These are phyloP conservation scores for Hipposideros armiger DNA, from an alignment of 2,113 vertebrate genomes.

Conservation along the genomic window DNA sequence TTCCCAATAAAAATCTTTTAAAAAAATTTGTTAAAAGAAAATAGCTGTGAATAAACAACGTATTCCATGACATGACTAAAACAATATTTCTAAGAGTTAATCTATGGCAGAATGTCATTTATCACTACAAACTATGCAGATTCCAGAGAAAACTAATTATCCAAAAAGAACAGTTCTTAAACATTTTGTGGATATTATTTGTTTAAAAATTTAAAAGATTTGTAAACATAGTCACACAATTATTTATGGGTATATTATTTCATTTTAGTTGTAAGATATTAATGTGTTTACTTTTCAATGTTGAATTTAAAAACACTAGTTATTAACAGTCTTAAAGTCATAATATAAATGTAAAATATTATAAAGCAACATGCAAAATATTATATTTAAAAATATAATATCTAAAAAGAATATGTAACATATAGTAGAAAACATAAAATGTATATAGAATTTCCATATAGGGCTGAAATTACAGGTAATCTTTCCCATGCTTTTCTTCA, in stretches of 20 bases:
- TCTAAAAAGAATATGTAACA: background rate
- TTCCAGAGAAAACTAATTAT: background rate
- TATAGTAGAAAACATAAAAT: background rate
- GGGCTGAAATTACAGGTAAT: constrained; percentile 8
- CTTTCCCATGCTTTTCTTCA: background rate
- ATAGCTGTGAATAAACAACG: background rate
- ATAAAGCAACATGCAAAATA: background rate
- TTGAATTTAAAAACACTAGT: background rate
- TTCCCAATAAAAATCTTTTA: too few species aligned
- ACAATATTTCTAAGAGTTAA: background rate
- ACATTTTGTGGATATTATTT: background rate
- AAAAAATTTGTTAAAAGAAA: background rate
- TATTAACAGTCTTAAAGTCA: background rate
- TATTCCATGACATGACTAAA: background rate
- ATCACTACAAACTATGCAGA: background rate
- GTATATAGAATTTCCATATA: background rate
- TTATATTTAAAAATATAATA: background rate
- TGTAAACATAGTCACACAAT: background rate
- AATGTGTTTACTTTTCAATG: background rate
- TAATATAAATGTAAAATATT: constrained; percentile 5
- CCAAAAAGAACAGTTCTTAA: background rate
- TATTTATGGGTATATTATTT: constrained; percentile 28
- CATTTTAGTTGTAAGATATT: constrained; percentile 1
- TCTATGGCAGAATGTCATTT: background rate
- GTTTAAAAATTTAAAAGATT: constrained; percentile 3